Percentiles rank a stretch among this genome's conserved stretches.
phyloP scores from a whole-genome alignment of 2,888 invertebrate genomes.

The Calameuta filiformis region DNA sequence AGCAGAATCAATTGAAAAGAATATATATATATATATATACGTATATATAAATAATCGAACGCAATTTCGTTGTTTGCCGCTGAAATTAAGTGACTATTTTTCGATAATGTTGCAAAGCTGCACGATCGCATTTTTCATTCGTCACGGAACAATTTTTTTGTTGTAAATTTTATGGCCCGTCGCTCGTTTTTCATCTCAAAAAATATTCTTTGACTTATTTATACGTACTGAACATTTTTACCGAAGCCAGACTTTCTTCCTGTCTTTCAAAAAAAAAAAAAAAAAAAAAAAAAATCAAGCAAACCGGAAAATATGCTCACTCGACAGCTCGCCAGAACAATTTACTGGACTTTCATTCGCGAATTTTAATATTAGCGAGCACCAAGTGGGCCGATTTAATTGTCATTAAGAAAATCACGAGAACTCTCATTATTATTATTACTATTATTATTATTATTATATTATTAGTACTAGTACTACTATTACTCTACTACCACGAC shows the following conservation, averaged over 20 bases:
- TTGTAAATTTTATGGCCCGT: not conserved
- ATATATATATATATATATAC: not conserved
- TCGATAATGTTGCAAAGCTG: not conserved
- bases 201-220: not conserved
- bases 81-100: not conserved
- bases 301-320: not conserved
- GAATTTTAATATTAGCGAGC: not conserved
- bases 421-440: not conserved
- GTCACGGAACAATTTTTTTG: not conserved
- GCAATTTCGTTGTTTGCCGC: not conserved
- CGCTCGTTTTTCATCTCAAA: not conserved
- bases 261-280: not conserved
- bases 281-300: not conserved
- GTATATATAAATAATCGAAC: not conserved
- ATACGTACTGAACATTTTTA: not conserved
- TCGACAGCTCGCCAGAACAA: not conserved
- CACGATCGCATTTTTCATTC: not conserved
- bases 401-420: conserved; percentile 18
- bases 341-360: not conserved
- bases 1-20: not conserved
- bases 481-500: not conserved
- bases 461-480: not conserved
- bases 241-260: not conserved
- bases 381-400: not conserved
- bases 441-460: not conserved